A percentile compares a stretch with the other conserved stretches of the same genome.
phyloP scores from a whole-genome alignment of 1,140 invertebrate species.

The Andrena cerasifolii region DNA sequence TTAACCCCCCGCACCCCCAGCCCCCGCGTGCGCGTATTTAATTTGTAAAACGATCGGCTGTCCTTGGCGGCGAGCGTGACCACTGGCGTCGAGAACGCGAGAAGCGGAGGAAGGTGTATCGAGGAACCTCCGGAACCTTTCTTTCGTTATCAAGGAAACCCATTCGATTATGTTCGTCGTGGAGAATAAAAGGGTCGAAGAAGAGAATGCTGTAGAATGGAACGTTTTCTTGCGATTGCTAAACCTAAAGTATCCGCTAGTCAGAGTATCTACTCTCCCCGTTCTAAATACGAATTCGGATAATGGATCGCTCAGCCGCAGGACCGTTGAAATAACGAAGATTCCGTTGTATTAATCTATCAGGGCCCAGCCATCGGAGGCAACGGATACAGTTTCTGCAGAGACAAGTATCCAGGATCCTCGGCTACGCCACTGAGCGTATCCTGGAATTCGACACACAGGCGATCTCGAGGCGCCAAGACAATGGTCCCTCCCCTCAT shows the following conservation, averaged over 20 bases:
- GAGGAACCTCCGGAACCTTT: not conserved
- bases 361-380: no score
- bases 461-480: constrained; percentile 48
- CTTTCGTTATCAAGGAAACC: accelerated
- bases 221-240: no score
- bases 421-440: constrained; percentile 40
- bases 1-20: not conserved
- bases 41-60: constrained; percentile 53
- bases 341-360: no score
- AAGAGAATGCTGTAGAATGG: not conserved
- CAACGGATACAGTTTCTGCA: no score
- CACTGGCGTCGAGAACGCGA: constrained; percentile 21
- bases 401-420: not conserved
- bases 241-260: no score
- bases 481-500: constrained; percentile 58
- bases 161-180: not conserved
- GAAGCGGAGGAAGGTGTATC: not conserved
- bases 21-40: constrained; percentile 41
- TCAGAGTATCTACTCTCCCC: no score
- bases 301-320: no score
- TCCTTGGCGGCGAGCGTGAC: constrained; percentile 24
- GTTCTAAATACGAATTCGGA: no score
- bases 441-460: constrained; percentile 54
- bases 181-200: not conserved
- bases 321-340: no score